These are phyloP conservation scores for Elmis aenea DNA, from an alignment of 2,888 invertebrate species.

Conservation along the genomic window DNA sequence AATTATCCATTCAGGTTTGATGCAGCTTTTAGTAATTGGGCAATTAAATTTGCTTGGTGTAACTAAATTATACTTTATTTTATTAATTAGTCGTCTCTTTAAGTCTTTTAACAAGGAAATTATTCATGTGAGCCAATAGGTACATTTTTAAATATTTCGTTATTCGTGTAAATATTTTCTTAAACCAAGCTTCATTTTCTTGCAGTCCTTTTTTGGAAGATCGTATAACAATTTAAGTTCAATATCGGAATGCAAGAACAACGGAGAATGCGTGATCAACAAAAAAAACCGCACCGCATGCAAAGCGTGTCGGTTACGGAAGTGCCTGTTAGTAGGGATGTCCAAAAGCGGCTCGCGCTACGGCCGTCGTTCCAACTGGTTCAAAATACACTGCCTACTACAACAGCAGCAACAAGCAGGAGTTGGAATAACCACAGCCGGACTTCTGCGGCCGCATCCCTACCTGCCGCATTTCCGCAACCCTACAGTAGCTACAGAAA, in stretches of 20 bases:
- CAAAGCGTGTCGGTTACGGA: conserved; percentile 82
- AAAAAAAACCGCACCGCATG: conserved; percentile 90
- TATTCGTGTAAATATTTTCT: too few species aligned
- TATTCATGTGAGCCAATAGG: too few species aligned
- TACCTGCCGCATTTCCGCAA: conserved; percentile 36
- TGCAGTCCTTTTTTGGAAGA: conserved; percentile 88
- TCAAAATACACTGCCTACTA: conserved; percentile 85
- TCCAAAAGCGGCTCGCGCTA: conserved; percentile 88
- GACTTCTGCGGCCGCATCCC: conserved; percentile 39
- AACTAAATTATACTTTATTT: too few species aligned
- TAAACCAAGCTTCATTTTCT: conserved; percentile 49
- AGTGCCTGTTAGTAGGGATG: conserved; percentile 86
- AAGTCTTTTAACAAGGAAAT: too few species aligned
- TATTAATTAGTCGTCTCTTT: too few species aligned
- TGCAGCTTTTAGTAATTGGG: too few species aligned
- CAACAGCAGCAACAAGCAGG: conserved; percentile 56
- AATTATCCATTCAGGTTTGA: too few species aligned
- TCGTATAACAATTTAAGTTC: conserved; percentile 87
- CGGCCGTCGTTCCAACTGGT: conserved; percentile 88
- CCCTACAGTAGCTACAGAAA: conserved; percentile 38
- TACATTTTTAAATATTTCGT: too few species aligned
- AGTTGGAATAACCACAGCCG: conserved; percentile 17
- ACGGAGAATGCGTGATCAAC: conserved; percentile 85
- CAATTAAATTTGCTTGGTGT: too few species aligned
- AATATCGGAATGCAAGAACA: conserved; percentile 89